Percentiles rank a stretch among this genome's conserved stretches.
These are phyloP conservation scores for Paedocypris micromegethes DNA, from an alignment of 2,797 vertebrate species.

Conservation along the genomic window DNA sequence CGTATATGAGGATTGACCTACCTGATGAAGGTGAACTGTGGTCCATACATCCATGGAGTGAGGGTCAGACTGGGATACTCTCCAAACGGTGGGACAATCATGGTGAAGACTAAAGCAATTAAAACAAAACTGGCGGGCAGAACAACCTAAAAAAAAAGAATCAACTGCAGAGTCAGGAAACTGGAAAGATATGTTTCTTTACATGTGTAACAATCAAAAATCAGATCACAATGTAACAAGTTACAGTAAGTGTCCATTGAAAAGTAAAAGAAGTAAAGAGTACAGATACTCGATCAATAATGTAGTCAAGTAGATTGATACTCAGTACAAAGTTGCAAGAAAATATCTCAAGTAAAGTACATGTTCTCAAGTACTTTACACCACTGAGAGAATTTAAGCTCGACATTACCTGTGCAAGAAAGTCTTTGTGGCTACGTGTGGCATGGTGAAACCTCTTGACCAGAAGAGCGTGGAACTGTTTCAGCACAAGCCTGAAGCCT, in stretches of 20 bases:
- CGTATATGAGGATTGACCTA: conserved; percentile 49
- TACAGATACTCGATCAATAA: too few relatives aligned
- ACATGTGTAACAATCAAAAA: not conserved
- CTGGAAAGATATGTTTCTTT: not conserved
- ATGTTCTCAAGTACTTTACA: too few relatives aligned
- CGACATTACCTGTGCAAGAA: conserved; percentile 83
- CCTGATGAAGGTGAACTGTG: conserved; percentile 92
- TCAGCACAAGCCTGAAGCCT: conserved; percentile 66
- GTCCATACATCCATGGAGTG: conserved; percentile 92
- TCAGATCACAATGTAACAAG: not conserved
- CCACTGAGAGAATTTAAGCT: not conserved
- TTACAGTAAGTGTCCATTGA: too few relatives aligned
- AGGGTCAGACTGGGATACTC: conserved; percentile 88
- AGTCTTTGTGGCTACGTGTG: conserved; percentile 82
- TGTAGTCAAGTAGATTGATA: too few relatives aligned
- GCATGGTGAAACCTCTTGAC: conserved; percentile 84
- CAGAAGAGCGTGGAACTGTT: conserved; percentile 84
- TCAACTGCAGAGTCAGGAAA: not conserved
- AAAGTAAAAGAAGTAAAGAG: too few relatives aligned
- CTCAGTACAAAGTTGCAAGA: not conserved
- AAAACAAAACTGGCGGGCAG: conserved; percentile 88
- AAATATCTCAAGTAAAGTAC: too few relatives aligned
- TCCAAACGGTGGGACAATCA: conserved; percentile 87
- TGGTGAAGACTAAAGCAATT: conserved; percentile 82
- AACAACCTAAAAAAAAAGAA: conserved; percentile 72